Evolutionary conservation across 2,113 vertebrate genomes (phyloP), one percentile per base, ranked within the genome.

Genomic region (Chelonoidis abingdonii): DNA sequence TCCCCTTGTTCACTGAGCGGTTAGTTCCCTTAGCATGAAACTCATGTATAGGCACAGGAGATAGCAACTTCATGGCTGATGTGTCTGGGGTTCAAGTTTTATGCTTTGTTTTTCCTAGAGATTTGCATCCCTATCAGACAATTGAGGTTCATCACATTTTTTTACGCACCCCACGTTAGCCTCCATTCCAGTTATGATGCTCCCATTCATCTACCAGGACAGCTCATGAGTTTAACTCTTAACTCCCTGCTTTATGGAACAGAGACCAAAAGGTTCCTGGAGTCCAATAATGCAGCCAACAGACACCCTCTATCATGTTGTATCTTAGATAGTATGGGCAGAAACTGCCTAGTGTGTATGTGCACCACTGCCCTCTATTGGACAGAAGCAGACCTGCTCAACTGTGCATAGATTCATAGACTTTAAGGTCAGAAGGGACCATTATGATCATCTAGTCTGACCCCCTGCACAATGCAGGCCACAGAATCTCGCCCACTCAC

Each of bases 11-110:
- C 31, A 27, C 38, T 47, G 2, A 50, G 14, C 84, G 44, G 83
- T 92, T 59, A 83, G 25, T 59, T 10, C 5, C 41, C 10, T 89
- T 81, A 78, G 44, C 0, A 0, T 38, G 3, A 6, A 8, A 6
- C 38, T 54, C 8, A 5, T 11, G 0, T 12, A 8, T 5, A 94
- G 62, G 7, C 25, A 65, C 50, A 47, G n/a, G 4, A 14, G 76
- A 5, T 2, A 3, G 86, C 89, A 2, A 0, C 1, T 94, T 69
- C 19, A 56, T 80, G 6, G 3, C 65, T 53, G 19, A 6, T 6
- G 2, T 19, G 7, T 31, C 49, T 62, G 29, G 5, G 4, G 21
- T 38, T 47, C 11, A n/a, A 11, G 13, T 65, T 91, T 84, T 78
- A 69, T 69, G 50, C 4, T 19, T 49, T 41, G 19, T 4, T 83